Evolutionary conservation across 2,888 invertebrate species (phyloP), one percentile per base, ranked within the genome.

Genomic region (Priocnemis perturbator): DNA sequence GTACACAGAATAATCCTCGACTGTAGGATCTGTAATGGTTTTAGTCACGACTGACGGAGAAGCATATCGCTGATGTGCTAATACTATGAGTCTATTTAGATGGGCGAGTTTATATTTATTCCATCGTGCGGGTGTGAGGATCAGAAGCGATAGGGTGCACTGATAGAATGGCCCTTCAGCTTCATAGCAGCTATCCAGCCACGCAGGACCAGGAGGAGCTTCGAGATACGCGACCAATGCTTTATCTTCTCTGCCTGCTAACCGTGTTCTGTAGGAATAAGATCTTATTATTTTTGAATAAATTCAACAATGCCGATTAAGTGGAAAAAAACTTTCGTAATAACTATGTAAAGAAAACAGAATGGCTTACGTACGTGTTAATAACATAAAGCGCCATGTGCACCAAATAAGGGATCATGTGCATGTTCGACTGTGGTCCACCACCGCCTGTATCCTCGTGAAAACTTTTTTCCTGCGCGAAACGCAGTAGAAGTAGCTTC

Each of bases 381-480:
- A 97, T 93, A 75, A 97, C 95, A 89, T 98, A 98, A 19, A 98
- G 93, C 20, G 97, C 96, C 93, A 97, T 97, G 89, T 98, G 98
- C 74, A 96, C 91, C 65, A 98, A 91, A 87, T 98, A 98, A 9
- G 98, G 98, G 74, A 98, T 93, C 84, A 99, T 94, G 90, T 98
- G 97, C 95, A 98, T 95, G 90, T 98, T 98, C 76, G 98, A 98
- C 86, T 98, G 97, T 15, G 98, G 96, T 0, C 98, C 98, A 82
- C 97, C 97, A 77, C 97, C 99, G 19, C 98, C 98, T 1, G 98
- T 97, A 90, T 99, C 98, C 88, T 98, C 98, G 89, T 98, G 98
- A 92, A 99, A 99, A 72, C 97, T 96, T 87, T 96, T 96, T 82
- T 97, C 98, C 89, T 96, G 95, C 0, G 98, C 96, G 90, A 98